These are phyloP conservation scores for Euglossa dilemma DNA, from an alignment of 1,140 invertebrate genomes.

Conservation along the genomic window DNA sequence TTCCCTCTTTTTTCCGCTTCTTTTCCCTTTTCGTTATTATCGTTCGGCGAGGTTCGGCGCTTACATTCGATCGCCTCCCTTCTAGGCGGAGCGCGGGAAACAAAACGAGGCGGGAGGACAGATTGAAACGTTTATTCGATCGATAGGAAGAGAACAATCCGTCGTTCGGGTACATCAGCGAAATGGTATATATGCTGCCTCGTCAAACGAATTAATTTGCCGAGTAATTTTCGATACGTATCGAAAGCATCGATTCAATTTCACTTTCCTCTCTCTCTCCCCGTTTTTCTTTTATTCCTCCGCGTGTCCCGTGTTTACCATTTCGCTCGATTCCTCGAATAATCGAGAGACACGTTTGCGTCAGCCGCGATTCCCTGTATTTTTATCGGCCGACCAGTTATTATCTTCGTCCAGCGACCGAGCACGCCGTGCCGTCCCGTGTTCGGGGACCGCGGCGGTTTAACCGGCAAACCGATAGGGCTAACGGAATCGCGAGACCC, in stretches of 20 bases:
- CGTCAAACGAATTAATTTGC: conserved; percentile 43
- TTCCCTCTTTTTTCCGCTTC: neutral
- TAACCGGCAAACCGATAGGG: conserved; percentile 1
- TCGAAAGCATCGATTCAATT: conserved; percentile 15
- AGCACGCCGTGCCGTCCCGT: too few relatives aligned
- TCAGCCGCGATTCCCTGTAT: neutral
- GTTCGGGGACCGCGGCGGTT: neutral
- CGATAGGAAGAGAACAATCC: conserved; percentile 39
- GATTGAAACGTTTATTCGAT: conserved; percentile 47
- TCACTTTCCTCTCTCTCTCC: neutral
- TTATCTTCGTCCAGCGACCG: neutral
- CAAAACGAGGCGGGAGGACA: neutral
- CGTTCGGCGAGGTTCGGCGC: too few relatives aligned
- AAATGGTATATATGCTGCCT: neutral
- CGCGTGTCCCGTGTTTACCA: neutral
- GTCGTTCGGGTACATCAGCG: neutral
- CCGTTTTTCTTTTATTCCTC: neutral
- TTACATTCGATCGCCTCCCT: neutral
- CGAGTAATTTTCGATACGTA: conserved; percentile 40
- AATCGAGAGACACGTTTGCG: conserved; percentile 16
- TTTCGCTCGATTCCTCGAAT: neutral
- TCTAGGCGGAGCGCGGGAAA: neutral
- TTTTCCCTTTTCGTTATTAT: neutral
- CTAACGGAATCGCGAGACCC: neutral
- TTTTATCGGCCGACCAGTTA: neutral